Evolutionary conservation across 2,113 vertebrate species (phyloP), one percentile per base, ranked within the genome.

Genomic region (Chascanopsetta lugubris): DNA sequence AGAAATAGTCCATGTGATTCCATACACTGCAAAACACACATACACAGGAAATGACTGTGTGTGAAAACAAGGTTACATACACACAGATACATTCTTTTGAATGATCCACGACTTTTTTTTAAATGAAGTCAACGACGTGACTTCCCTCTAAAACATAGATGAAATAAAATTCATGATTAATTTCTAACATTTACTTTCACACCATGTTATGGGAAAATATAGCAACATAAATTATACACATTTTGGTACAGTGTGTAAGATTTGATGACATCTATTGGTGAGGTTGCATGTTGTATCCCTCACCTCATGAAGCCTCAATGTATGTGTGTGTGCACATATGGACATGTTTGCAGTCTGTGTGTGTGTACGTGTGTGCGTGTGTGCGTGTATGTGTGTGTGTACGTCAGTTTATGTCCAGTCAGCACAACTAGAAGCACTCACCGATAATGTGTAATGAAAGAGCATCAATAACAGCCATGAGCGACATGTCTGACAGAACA

Each of bases 401-500:
- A n/a, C 26, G 61, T 5, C 65, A 21, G 25, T 73, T 77, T 83
- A 30, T 66, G 58, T 64, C 67, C 51, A 82, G 77, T 87, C 87
- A 87, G 84, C 87, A 85, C 80, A 62, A 74, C 77, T 50, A 38
- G 53, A 55, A 46, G 74, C 80, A 82, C 84, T 88, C 84, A 66
- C 69, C 57, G n/a, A 78, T 86, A 83, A 88, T 83, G 74, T 82
- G 63, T 72, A 76, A 85, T 84, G 87, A 90, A 83, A 63, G 70
- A 40, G 56, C 82, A 86, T 88, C 85, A 83, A 85, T 88, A 84
- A 78, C 56, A 40, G 79, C 54, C 67, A 49, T 55, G 73, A 75
- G 80, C 47, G 40, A 79, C 79, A 80, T 50, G 74, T 80, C 62
- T 61, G 72, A 79, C 51, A n/a, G 66, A 58, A 70, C 62, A 68